Evolutionary conservation across 1,140 invertebrate genomes (phyloP).

Genomic region (Littorina saxatilis): DNA sequence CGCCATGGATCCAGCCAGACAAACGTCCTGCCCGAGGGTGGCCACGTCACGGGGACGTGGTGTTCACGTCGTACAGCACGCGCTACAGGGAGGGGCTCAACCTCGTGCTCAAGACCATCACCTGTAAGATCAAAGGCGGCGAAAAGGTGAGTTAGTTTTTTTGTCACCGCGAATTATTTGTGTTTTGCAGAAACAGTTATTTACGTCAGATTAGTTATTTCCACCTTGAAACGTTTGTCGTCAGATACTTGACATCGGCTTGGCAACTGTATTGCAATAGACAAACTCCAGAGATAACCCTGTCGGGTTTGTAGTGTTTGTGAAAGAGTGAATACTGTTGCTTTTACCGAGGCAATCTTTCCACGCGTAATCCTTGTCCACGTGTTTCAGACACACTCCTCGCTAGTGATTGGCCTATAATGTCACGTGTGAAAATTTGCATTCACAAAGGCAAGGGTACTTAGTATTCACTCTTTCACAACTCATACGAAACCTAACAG

Average conservation of each 20-base stretch:
- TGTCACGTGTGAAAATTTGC: background rate
- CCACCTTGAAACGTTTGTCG: no score
- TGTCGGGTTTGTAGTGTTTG: no score
- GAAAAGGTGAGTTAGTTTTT: conserved; percentile 74
- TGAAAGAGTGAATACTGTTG: no score
- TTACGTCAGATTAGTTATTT: no score
- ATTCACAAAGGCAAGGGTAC: background rate
- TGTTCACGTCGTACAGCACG: conserved; percentile 82
- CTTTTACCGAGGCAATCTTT: no score
- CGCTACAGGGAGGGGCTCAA: conserved; percentile 69
- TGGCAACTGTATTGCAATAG: background rate
- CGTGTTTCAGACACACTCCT: no score
- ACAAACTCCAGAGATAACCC: background rate
- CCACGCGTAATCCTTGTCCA: no score
- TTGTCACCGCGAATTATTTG: background rate
- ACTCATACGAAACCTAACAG: no score
- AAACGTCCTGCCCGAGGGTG: conserved; percentile 54
- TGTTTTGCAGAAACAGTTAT: background rate
- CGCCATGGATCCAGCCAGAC: conserved; percentile 49
- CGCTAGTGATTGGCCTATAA: no score
- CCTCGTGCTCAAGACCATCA: conserved; percentile 68
- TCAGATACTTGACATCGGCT: no score
- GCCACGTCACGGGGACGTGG: conserved; percentile 81
- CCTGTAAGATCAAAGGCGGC: conserved; percentile 62
- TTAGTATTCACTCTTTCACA: no score